Evolutionary conservation across 2,113 vertebrate genomes (phyloP).

Genomic region (Melanotaenia duboulayi): DNA sequence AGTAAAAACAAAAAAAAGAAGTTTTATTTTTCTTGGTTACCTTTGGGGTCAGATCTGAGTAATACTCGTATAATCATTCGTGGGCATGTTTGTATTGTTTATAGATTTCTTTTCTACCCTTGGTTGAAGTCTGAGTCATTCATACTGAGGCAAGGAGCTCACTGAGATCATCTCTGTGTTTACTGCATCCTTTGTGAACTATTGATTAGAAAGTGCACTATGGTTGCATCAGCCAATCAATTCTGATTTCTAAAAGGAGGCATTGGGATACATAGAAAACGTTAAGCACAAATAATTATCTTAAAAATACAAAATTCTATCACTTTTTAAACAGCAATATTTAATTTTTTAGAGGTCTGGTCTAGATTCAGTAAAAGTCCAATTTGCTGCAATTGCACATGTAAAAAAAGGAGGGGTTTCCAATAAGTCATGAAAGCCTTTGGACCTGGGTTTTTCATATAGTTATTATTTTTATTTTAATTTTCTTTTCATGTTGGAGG

Average conservation of each 20-base stretch:
- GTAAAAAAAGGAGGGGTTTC: neutral
- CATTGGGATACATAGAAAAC: conserved; percentile 37
- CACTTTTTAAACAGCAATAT: conserved; percentile 19
- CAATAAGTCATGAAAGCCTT: neutral
- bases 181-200: conserved; percentile 44
- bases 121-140: conserved; percentile 23
- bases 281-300: conserved; percentile 29
- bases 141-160: neutral
- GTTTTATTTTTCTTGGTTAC: conserved; percentile 65
- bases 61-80: conserved; percentile 40
- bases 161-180: conserved; percentile 38
- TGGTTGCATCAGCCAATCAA: conserved; percentile 53
- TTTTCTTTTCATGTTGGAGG: too few relatives aligned
- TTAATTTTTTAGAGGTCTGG: neutral
- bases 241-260: conserved; percentile 48
- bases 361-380: conserved; percentile 7
- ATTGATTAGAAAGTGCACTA: conserved; percentile 51
- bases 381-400: conserved; percentile 27
- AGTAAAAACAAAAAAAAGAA: conserved; percentile 33
- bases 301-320: conserved; percentile 16
- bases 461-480: too few relatives aligned
- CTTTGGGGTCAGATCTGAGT: conserved; percentile 46
- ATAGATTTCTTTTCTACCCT: conserved; percentile 33
- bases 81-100: conserved; percentile 52
- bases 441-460: too few relatives aligned